phyloP scores from a whole-genome alignment of 2,888 invertebrate species.

The Geophilus truncorum region DNA sequence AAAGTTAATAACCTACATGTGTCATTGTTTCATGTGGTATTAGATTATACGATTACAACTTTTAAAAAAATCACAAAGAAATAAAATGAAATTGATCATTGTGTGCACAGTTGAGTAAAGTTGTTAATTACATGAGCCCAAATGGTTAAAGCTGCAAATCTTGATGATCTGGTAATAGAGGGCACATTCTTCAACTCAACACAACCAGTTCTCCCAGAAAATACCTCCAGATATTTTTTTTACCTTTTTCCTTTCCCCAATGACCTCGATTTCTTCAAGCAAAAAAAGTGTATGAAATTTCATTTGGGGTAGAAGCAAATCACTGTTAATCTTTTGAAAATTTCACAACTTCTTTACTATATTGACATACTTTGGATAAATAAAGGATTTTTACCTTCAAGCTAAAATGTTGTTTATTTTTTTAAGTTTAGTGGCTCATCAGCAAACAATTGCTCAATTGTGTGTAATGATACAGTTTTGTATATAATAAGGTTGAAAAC shows the following conservation, averaged over 20 bases:
- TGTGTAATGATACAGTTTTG: neutral
- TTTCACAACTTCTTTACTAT: too few relatives aligned
- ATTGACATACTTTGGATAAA: neutral
- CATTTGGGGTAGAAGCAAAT: too few relatives aligned
- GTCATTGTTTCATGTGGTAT: neutral
- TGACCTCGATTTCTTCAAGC: neutral
- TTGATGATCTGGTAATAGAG: neutral
- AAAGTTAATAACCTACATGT: neutral
- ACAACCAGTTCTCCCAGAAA: neutral
- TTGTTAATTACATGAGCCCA: neutral
- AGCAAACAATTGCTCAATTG: constrained; percentile 10
- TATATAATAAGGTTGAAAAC: neutral
- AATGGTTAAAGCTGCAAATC: neutral
- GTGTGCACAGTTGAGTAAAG: neutral
- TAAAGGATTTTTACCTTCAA: neutral
- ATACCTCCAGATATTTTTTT: neutral
- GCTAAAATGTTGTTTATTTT: neutral
- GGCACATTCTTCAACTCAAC: neutral
- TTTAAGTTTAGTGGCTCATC: neutral
- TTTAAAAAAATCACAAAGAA: too few relatives aligned
- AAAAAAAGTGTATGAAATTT: too few relatives aligned
- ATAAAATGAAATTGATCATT: neutral
- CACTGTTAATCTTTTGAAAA: too few relatives aligned
- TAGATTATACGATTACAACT: neutral
- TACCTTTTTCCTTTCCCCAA: neutral